phyloP scores from a whole-genome alignment of 2,797 vertebrate species.

The Pseudochromis fuscus region DNA sequence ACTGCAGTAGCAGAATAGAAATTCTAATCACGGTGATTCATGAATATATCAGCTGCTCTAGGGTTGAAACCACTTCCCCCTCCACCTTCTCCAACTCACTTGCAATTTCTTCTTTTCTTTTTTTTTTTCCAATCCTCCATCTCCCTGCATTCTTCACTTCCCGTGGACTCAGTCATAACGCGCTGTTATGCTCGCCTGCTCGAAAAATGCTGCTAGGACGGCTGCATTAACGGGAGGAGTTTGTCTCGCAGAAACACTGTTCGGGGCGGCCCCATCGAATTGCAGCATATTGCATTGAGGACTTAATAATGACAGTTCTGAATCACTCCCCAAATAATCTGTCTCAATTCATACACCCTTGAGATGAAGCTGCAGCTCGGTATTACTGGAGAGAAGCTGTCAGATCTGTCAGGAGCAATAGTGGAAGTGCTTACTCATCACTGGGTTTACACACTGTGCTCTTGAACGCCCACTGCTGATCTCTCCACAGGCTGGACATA shows the following conservation, averaged over 20 bases:
- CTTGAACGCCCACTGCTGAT: slow-evolving; percentile 49
- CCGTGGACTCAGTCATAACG: not conserved
- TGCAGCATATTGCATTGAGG: slow-evolving; percentile 65
- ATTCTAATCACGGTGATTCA: slow-evolving; percentile 61
- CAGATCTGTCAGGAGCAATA: slow-evolving; percentile 74
- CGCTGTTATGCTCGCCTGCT: not conserved
- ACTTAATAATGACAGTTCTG: slow-evolving; percentile 70
- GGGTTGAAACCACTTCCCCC: slow-evolving; percentile 42
- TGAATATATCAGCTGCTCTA: slow-evolving; percentile 63
- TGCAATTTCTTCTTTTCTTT: slow-evolving; percentile 15
- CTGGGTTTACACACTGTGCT: slow-evolving; percentile 59
- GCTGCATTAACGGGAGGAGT: slow-evolving; percentile 10
- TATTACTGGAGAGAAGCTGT: slow-evolving; percentile 68
- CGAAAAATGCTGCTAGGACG: slow-evolving; percentile 1
- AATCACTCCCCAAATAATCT: slow-evolving; percentile 72
- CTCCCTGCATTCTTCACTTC: slow-evolving; percentile 23
- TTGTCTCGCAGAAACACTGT: slow-evolving; percentile 36
- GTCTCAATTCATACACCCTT: slow-evolving; percentile 74
- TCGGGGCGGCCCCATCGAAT: slow-evolving; percentile 40
- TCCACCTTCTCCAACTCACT: slow-evolving; percentile 30
- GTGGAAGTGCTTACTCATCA: slow-evolving; percentile 76
- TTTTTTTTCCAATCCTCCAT: slow-evolving; percentile 11
- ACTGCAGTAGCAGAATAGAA: slow-evolving; percentile 53
- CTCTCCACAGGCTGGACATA: slow-evolving; percentile 50
- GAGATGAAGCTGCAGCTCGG: slow-evolving; percentile 66